Conservation (phyloP, 92 coral and sea anemone species). For the Umimayanthus chanpuru region DNA sequence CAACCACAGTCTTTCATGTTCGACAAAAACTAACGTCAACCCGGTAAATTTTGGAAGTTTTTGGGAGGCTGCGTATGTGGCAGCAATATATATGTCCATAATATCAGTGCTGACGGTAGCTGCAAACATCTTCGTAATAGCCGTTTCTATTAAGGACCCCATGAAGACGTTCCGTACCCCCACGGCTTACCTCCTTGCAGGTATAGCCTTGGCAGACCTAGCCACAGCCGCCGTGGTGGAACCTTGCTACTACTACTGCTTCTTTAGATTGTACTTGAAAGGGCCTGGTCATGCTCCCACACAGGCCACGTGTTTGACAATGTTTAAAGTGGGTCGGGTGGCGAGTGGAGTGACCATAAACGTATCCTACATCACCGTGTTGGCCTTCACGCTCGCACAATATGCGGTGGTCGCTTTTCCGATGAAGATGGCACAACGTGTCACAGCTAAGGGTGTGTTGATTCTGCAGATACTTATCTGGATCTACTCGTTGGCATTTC, state of each 20-base stretch:
- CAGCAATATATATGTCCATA: background rate
- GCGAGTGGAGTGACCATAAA: background rate
- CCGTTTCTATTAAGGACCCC: background rate
- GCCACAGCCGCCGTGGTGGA: conserved; percentile 7
- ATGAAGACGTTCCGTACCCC: conserved; percentile 18
- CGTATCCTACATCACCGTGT: background rate
- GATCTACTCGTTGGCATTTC: background rate
- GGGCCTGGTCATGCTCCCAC: background rate
- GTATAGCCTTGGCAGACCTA: conserved; percentile 2
- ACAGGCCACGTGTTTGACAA: background rate
- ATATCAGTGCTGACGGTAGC: background rate
- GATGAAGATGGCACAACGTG: background rate
- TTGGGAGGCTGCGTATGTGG: background rate
- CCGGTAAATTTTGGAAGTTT: background rate
- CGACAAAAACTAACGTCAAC: too few relatives aligned
- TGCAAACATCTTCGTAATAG: background rate
- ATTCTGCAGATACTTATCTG: background rate
- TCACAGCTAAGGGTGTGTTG: background rate
- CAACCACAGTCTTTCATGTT: background rate
- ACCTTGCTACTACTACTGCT: conserved; percentile 18
- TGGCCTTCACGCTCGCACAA: conserved; percentile 8
- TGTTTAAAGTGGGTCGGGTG: background rate
- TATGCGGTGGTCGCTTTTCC: conserved; percentile 2
- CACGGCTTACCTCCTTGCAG: conserved; percentile 6
- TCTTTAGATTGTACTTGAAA: conserved; percentile 1